These are phyloP conservation scores for Ornithoptera alexandrae DNA, from an alignment of 2,888 invertebrate species.

Conservation along the genomic window DNA sequence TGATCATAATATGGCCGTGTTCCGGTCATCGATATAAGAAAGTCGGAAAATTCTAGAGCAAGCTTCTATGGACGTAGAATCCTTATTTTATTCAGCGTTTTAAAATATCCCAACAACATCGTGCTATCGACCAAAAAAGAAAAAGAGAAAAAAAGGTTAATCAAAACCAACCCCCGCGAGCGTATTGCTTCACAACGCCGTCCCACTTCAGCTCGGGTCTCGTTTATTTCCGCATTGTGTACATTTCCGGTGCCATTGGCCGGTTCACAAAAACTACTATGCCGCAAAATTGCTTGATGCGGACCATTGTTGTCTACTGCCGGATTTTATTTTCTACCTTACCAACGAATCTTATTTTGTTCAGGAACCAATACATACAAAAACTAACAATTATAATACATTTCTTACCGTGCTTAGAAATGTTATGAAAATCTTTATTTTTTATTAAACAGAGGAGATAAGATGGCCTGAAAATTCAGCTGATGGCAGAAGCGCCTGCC, in stretches of 20 bases:
- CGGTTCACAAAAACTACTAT: slow-evolving; percentile 1
- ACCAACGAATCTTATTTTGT: no score
- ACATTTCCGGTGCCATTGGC: slow-evolving; percentile 8
- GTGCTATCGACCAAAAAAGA: background rate
- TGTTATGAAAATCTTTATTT: no score
- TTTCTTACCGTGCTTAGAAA: no score
- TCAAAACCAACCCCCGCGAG: background rate
- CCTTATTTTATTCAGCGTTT: background rate
- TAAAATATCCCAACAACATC: background rate
- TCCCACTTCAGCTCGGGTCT: slow-evolving; percentile 7
- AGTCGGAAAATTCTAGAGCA: no score
- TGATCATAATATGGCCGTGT: no score
- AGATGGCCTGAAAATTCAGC: no score
- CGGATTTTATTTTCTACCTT: slow-evolving; percentile 4
- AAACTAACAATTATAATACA: no score
- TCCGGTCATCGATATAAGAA: no score
- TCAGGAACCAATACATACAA: no score
- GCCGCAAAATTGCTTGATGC: slow-evolving; percentile 21
- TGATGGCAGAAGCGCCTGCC: no score
- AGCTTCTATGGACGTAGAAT: no score
- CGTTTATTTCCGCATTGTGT: slow-evolving; percentile 14
- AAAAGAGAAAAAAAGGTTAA: slow-evolving; percentile 4
- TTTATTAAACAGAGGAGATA: no score
- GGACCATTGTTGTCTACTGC: slow-evolving; percentile 12
- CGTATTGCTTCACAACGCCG: background rate